Percentiles rank a stretch among this genome's conserved stretches.
These are phyloP conservation scores for Ophion ellenae DNA, from an alignment of 2,888 invertebrate species.

Conservation along the genomic window DNA sequence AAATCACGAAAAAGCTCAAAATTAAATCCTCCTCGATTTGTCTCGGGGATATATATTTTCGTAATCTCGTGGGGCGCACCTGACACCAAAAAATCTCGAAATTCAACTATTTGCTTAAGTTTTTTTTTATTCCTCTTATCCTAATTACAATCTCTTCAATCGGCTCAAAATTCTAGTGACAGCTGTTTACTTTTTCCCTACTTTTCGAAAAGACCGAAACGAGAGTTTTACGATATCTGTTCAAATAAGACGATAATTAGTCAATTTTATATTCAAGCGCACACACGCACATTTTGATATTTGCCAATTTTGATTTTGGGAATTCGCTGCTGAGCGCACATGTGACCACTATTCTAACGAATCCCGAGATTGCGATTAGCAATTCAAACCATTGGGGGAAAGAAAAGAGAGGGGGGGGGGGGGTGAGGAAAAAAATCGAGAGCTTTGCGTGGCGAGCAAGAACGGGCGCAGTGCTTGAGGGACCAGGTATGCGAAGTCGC, in stretches of 20 bases:
- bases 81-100: no score
- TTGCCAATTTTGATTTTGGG: no score
- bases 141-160: no score
- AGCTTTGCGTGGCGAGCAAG: neutral
- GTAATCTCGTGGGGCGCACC: no score
- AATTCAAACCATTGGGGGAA: neutral
- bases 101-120: no score
- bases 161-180: neutral
- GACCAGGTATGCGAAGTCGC: slow-evolving; percentile 14
- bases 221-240: slow-evolving; percentile 20
- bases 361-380: neutral
- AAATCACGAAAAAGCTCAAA: no score
- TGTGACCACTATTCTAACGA: neutral
- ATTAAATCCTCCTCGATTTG: no score
- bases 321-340: no score
- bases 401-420: no score
- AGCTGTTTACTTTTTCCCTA: neutral
- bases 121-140: no score
- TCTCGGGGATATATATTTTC: no score
- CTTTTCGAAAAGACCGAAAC: neutral
- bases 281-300: neutral
- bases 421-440: neutral
- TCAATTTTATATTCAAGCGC: neutral
- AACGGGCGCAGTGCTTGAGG: neutral
- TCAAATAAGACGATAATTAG: slow-evolving; percentile 8